Conservation (phyloP, 2,888 invertebrate genomes). For the Salticus scenicus region DNA sequence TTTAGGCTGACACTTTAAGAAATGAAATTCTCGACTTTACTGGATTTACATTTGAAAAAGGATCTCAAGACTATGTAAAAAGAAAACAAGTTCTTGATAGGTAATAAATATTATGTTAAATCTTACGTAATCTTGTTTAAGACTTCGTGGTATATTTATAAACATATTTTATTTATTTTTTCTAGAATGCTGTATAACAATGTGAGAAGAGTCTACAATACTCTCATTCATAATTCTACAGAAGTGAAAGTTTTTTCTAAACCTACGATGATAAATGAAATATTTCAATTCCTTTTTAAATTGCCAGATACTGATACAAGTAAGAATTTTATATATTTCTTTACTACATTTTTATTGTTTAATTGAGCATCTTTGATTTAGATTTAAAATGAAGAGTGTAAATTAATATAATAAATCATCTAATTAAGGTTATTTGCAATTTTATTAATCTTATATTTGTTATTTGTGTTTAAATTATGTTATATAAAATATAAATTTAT, state of each 20-base stretch:
- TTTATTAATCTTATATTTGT: too few species aligned
- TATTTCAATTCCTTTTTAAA: slow-evolving; percentile 63
- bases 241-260: slow-evolving; percentile 66
- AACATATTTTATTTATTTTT: neutral
- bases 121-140: neutral
- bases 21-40: slow-evolving; percentile 55
- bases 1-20: slow-evolving; percentile 45
- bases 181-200: slow-evolving; percentile 63
- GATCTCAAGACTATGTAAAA: slow-evolving; percentile 42
- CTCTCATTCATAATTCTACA: slow-evolving; percentile 57
- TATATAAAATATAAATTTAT: too few species aligned
- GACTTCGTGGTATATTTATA: too few species aligned
- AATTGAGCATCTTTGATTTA: too few species aligned
- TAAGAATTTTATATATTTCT: slow-evolving; percentile 20
- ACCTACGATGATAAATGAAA: slow-evolving; percentile 61
- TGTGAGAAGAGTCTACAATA: slow-evolving; percentile 62
- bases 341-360: neutral
- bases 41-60: slow-evolving; percentile 59
- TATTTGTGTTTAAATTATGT: too few species aligned
- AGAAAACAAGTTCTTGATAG: slow-evolving; percentile 50
- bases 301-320: slow-evolving; percentile 58
- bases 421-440: too few species aligned
- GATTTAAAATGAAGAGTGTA: too few species aligned
- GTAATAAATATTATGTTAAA: slow-evolving; percentile 24
- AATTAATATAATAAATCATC: too few species aligned